phyloP scores from a whole-genome alignment of 2,888 invertebrate genomes.

The Anagyrus pseudococci region DNA sequence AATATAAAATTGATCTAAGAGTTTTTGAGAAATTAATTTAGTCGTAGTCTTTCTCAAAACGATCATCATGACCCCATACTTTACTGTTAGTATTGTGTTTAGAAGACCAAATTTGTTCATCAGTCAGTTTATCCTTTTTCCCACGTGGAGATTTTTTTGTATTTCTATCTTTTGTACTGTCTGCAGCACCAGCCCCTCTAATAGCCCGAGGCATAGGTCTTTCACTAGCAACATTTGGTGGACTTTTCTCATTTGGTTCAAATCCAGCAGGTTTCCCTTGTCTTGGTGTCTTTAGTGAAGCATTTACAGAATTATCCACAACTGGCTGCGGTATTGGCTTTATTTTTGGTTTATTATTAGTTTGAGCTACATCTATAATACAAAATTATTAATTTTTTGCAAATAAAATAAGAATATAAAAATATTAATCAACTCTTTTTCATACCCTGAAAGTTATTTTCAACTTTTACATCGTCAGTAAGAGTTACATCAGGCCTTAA shows the following conservation, averaged over 20 bases:
- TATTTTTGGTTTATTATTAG: conserved; percentile 1
- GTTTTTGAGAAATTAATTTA: conserved; percentile 26
- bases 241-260: conserved; percentile 27
- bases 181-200: conserved; percentile 49
- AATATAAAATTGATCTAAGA: too few species aligned
- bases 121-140: conserved; percentile 42
- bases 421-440: background rate
- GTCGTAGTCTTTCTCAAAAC: conserved; percentile 48
- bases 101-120: conserved; percentile 43
- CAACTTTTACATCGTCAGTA: conserved; percentile 13
- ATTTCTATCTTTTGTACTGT: conserved; percentile 40
- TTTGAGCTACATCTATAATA: conserved; percentile 9
- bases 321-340: background rate
- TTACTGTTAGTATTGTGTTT: conserved; percentile 44
- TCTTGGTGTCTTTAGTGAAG: conserved; percentile 33
- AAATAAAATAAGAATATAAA: background rate
- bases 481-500: conserved; percentile 39
- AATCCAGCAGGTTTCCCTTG: conserved; percentile 24
- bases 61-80: conserved; percentile 49
- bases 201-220: conserved; percentile 46
- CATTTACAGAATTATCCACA: conserved; percentile 18
- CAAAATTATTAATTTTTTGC: conserved; percentile 3
- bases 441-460: conserved; percentile 24
- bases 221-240: conserved; percentile 24
- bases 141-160: conserved; percentile 39